Conservation (phyloP, 2,797 vertebrate genomes). For the Emydoidea blandingii region DNA sequence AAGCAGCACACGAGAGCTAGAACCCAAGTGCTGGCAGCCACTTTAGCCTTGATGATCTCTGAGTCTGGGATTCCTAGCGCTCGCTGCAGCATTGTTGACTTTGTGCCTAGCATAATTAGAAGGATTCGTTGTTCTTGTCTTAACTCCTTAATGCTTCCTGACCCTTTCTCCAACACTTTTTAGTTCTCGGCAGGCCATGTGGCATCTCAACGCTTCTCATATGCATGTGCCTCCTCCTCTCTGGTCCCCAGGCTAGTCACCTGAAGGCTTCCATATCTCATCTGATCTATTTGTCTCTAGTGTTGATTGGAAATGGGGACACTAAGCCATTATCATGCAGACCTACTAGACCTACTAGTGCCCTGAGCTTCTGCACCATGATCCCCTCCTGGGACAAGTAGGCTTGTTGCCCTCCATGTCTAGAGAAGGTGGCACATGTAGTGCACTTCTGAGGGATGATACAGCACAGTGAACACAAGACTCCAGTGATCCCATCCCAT, state of each 20-base stretch:
- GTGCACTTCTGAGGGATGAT: neutral
- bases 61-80: neutral
- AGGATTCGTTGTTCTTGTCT: constrained; percentile 40
- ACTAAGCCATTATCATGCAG: neutral
- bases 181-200: constrained; percentile 10
- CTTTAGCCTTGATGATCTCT: neutral
- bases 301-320: neutral
- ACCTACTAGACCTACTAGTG: neutral
- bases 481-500: neutral
- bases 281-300: neutral
- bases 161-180: neutral
- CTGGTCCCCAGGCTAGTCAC: neutral
- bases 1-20: neutral
- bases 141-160: constrained; percentile 41
- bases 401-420: neutral
- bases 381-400: neutral
- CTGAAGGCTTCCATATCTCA: neutral
- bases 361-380: neutral
- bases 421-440: neutral
- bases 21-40: neutral
- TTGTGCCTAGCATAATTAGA: constrained; percentile 26
- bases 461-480: neutral
- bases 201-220: neutral
- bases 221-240: neutral
- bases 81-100: neutral